Base-by-base conservation (phyloP, 2,797 vertebrate genomes). In the Danionella dracula region DNA sequence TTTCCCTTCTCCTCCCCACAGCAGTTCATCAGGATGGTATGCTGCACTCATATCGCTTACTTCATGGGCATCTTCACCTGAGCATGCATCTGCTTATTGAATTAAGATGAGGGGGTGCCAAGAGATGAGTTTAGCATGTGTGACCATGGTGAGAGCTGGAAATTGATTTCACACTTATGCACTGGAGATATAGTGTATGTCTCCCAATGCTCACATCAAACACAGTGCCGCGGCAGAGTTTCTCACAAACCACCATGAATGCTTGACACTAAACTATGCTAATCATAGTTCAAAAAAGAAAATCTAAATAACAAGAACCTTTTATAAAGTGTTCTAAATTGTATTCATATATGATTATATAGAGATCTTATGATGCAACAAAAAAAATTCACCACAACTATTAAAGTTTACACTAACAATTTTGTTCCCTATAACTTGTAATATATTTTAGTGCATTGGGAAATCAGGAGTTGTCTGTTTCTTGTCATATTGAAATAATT, bases 81-180 rank as follows among this genome's bases (percentile, higher is more conserved):
- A 5, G 32, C 15, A 8, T 70, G 69, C 38, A 83, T 85, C 85
- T 87, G 85, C 82, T 87, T 81, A 86, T 81, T 86, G 85, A 84
- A 87, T 85, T 84, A 83, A 82, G 79, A 86, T 83, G 82, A 84
- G 75, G 75, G 80, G 83, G 81, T 76, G 82, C 78, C 75, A 81
- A 85, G 78, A 87, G 85, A 88, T 82, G 86, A 83, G 82, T 86
- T 85, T 87, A 87, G 79, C 86, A 86, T 85, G 82, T 87, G 87
- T 50, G 83, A 77, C 76, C 76, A 72, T 58, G 63, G 58, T 61
- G 66, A 78, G 71, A 72, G 42, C 48, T 73, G 67, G 69, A 83
- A 87, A 88, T 80, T 80, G 85, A 89, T 89, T 86, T 89, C 86
- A 88, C 84, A 86, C 86, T 83, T 80, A 73, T 54, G 74, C 73